Conservation (phyloP, 2,113 vertebrate genomes). For the Neogobius melanostomus region DNA sequence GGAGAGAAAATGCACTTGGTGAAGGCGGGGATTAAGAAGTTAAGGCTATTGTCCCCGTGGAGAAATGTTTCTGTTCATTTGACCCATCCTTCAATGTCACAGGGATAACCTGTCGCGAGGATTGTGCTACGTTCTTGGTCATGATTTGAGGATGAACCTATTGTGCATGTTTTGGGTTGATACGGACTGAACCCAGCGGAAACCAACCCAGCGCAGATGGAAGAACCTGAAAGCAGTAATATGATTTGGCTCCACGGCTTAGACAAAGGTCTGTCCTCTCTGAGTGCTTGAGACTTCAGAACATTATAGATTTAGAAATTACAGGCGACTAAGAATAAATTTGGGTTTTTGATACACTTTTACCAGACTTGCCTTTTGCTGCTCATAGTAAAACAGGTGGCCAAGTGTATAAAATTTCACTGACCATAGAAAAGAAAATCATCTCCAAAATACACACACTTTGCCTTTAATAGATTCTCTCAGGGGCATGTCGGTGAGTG, state of each 20-base stretch:
- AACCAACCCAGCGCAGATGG: background rate
- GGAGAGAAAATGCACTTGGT: too few species aligned
- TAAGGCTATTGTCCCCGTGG: too few species aligned
- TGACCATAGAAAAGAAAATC: background rate
- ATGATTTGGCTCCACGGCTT: background rate
- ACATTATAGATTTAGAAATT: background rate
- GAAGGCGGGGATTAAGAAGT: too few species aligned
- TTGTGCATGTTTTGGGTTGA: too few species aligned
- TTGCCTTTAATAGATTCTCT: constrained; percentile 26
- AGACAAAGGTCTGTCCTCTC: background rate
- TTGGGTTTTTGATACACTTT: background rate
- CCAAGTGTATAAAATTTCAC: background rate
- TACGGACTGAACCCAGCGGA: background rate
- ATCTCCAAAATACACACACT: background rate
- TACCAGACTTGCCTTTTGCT: background rate
- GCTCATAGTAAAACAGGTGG: background rate
- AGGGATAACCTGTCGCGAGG: too few species aligned
- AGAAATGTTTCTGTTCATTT: too few species aligned
- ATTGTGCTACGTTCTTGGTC: too few species aligned
- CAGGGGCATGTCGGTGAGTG: constrained; percentile 18
- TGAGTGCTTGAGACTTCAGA: background rate
- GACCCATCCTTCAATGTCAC: too few species aligned
- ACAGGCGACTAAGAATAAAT: background rate
- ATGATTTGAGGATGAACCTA: too few species aligned
- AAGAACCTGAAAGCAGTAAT: too few species aligned